These are phyloP conservation scores for Halcyon smyrnensis DNA, from an alignment of 2,797 vertebrate genomes.

Conservation along the genomic window DNA sequence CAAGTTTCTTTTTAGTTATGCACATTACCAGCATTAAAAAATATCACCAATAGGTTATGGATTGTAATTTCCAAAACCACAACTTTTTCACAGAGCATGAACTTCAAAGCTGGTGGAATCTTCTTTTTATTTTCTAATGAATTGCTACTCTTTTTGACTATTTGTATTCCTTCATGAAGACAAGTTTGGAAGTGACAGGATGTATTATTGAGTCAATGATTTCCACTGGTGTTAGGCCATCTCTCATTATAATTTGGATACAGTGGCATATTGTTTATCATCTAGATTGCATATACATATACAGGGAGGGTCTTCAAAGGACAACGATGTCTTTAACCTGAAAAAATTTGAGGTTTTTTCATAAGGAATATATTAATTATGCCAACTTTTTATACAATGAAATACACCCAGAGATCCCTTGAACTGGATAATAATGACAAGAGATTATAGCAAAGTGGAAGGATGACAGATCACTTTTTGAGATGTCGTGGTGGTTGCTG, in stretches of 20 bases:
- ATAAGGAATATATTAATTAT: too few species aligned
- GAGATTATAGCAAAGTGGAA: background rate
- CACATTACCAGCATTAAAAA: background rate
- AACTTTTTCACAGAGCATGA: background rate
- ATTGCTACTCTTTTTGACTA: background rate
- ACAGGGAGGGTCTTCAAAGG: background rate
- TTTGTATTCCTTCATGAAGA: background rate
- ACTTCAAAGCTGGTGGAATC: background rate
- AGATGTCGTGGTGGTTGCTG: background rate
- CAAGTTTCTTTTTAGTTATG: background rate
- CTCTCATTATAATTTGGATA: background rate
- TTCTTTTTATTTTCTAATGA: background rate
- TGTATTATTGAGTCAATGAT: background rate
- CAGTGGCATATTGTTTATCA: background rate
- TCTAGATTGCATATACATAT: background rate
- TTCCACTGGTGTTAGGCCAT: background rate
- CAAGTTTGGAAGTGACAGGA: background rate
- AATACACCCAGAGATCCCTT: background rate
- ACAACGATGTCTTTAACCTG: background rate
- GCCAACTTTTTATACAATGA: background rate
- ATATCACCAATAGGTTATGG: background rate
- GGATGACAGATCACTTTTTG: background rate
- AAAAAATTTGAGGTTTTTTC: too few species aligned
- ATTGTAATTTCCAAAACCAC: background rate
- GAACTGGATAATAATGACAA: background rate